Percentiles rank a stretch among this genome's conserved stretches.
phyloP scores from a whole-genome alignment of 2,113 vertebrate species.

The Numida meleagris region DNA sequence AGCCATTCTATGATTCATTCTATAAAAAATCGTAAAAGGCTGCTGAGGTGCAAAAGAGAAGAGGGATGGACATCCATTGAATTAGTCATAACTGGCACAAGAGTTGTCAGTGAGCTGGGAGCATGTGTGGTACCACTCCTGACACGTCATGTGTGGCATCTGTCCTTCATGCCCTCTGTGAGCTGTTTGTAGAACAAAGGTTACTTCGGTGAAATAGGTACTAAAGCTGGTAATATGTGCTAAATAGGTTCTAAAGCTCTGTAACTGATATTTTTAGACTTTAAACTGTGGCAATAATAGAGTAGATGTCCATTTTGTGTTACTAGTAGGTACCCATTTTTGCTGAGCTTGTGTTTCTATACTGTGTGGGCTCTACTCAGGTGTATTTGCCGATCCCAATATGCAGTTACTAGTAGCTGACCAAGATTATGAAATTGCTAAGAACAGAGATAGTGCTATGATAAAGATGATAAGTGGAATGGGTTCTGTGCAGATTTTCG shows the following conservation, averaged over 20 bases:
- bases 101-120: background rate
- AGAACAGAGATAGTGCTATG: background rate
- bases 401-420: background rate
- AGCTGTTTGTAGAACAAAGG: background rate
- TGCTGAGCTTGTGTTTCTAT: background rate
- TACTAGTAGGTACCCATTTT: background rate
- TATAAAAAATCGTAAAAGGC: background rate
- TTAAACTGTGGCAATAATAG: background rate
- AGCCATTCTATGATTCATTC: background rate
- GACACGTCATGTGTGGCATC: background rate
- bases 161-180: rapidly evolving
- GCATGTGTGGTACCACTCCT: background rate
- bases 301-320: background rate
- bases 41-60: background rate
- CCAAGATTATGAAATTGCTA: background rate
- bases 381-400: background rate
- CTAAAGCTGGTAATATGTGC: background rate
- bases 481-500: rapidly evolving
- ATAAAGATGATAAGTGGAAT: background rate
- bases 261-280: background rate
- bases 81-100: background rate
- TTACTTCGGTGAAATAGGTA: background rate
- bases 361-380: background rate
- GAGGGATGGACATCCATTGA: background rate
- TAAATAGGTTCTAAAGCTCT: background rate